phyloP scores from a whole-genome alignment of 2,113 vertebrate species.

The Nibea coibor region DNA sequence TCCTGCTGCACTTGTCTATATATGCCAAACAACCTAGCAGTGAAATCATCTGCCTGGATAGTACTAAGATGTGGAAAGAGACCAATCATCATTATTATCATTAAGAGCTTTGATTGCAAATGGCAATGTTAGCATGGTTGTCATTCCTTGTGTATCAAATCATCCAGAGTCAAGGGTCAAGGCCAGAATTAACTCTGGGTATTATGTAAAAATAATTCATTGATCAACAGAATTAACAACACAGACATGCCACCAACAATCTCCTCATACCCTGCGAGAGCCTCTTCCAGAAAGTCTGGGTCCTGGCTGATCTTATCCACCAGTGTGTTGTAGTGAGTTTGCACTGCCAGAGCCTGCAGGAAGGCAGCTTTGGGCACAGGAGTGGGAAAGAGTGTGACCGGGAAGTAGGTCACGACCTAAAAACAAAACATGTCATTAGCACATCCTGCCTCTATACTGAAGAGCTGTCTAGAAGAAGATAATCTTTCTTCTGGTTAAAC shows the following conservation, averaged over 20 bases:
- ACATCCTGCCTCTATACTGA: too few relatives aligned
- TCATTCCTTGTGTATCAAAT: too few relatives aligned
- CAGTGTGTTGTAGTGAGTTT: constrained; percentile 91
- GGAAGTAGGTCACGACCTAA: constrained; percentile 91
- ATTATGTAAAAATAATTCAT: too few relatives aligned
- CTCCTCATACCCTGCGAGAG: constrained; percentile 87
- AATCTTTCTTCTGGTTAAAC: too few relatives aligned
- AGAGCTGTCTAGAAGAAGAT: too few relatives aligned
- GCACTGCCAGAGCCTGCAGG: constrained; percentile 89
- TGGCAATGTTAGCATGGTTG: too few relatives aligned
- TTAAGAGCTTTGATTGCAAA: too few relatives aligned
- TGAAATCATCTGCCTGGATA: constrained; percentile 86
- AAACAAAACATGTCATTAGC: background rate
- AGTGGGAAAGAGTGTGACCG: constrained; percentile 92
- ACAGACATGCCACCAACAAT: too few relatives aligned
- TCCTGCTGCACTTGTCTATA: constrained; percentile 10
- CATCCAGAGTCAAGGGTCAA: too few relatives aligned
- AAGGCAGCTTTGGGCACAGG: constrained; percentile 86
- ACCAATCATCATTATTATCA: background rate
- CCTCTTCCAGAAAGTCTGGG: constrained; percentile 85
- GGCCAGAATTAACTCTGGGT: too few relatives aligned
- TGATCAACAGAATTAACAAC: too few relatives aligned
- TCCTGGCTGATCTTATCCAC: constrained; percentile 93
- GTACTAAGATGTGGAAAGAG: background rate
- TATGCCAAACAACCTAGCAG: constrained; percentile 86